Evolutionary conservation across 2,797 vertebrate genomes (phyloP).

Genomic region (Tragopan temminckii): DNA sequence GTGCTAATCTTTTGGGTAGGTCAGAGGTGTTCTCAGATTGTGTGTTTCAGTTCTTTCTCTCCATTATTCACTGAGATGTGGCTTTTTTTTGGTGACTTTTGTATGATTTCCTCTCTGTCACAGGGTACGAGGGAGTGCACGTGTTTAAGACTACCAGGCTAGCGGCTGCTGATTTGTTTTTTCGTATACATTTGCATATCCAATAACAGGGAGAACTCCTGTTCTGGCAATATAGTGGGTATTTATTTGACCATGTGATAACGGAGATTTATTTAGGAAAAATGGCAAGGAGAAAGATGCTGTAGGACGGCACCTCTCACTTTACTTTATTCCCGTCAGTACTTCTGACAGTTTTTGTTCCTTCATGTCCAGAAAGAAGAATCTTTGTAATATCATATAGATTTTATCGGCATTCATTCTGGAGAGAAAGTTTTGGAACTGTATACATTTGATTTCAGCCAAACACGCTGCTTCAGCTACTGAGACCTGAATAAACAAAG

Average conservation of each 20-base stretch:
- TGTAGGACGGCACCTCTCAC: not conserved
- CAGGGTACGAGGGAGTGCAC: rapidly evolving
- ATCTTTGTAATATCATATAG: not conserved
- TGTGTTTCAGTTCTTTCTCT: not conserved
- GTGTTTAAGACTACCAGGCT: not conserved
- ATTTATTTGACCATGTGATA: not conserved
- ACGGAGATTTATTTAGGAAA: not conserved
- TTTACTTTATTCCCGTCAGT: not conserved
- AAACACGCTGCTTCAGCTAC: rapidly evolving
- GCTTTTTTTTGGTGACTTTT: not conserved
- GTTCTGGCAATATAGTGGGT: not conserved
- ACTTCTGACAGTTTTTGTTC: not conserved
- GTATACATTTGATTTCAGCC: not conserved
- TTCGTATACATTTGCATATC: not conserved
- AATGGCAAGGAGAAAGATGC: not conserved
- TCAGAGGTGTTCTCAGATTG: not conserved
- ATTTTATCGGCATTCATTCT: not conserved
- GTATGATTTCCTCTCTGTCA: not conserved
- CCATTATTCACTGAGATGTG: not conserved
- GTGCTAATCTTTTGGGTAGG: not conserved
- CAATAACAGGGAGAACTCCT: not conserved
- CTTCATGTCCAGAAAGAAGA: not conserved
- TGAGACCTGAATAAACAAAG: not conserved
- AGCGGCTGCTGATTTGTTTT: not conserved
- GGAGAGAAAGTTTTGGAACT: not conserved